A percentile compares a stretch with the other conserved stretches of the same genome.
phyloP scores from a whole-genome alignment of 2,797 vertebrate genomes.

The Gallirallus australis region DNA sequence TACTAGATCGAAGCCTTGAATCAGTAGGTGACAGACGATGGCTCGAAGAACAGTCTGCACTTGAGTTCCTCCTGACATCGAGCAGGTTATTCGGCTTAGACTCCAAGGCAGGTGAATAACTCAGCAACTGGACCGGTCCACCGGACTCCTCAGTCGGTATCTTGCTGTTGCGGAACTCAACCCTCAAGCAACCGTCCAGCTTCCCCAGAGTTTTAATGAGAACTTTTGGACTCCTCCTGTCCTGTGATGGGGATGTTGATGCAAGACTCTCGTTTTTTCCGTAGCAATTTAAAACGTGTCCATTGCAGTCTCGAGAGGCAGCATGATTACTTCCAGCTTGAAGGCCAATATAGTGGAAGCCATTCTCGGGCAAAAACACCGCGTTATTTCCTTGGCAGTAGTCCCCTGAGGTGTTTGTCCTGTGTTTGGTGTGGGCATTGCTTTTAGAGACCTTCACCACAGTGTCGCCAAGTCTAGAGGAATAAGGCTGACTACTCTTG shows the following conservation, averaged over 20 bases:
- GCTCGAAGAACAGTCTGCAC: slow-evolving; percentile 72
- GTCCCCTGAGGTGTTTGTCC: slow-evolving; percentile 43
- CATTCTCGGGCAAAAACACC: slow-evolving; percentile 78
- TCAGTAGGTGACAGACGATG: slow-evolving; percentile 76
- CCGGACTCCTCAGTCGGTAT: slow-evolving; percentile 78
- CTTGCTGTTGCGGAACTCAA: slow-evolving; percentile 87
- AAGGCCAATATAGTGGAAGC: slow-evolving; percentile 76
- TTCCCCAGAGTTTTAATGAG: slow-evolving; percentile 89
- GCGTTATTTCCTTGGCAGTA: slow-evolving; percentile 65
- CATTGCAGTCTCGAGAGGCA: slow-evolving; percentile 78
- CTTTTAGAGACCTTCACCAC: slow-evolving; percentile 79
- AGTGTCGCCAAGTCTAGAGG: slow-evolving; percentile 82
- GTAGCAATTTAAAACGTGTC: slow-evolving; percentile 80
- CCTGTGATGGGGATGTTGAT: slow-evolving; percentile 74
- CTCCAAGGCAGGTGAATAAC: slow-evolving; percentile 88
- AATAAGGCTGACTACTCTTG: slow-evolving; percentile 87
- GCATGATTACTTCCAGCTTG: slow-evolving; percentile 55
- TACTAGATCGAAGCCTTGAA: slow-evolving; percentile 88
- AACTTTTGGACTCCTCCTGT: slow-evolving; percentile 89
- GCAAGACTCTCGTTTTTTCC: slow-evolving; percentile 72
- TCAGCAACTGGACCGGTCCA: slow-evolving; percentile 92
- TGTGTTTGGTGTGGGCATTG: slow-evolving; percentile 66
- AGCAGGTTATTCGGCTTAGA: slow-evolving; percentile 75
- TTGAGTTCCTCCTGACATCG: slow-evolving; percentile 75
- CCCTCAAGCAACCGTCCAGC: slow-evolving; percentile 89